Conservation (phyloP, 2,797 vertebrate genomes). For the Caiman crocodilus region DNA sequence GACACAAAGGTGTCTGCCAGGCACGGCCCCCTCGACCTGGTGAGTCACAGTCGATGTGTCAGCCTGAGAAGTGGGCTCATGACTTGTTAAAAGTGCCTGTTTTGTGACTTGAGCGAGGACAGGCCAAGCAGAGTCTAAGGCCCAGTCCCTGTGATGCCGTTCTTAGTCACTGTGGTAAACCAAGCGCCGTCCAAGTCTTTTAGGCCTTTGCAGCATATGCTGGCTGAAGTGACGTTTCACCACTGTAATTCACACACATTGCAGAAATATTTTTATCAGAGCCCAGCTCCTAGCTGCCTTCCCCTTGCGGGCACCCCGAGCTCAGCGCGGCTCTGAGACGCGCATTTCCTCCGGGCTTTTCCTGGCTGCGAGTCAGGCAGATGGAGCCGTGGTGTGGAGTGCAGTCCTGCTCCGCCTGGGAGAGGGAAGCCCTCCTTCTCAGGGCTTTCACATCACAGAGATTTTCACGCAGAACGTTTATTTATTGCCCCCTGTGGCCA, state of each 20-base stretch:
- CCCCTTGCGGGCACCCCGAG: background rate
- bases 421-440: conserved; percentile 12
- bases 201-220: background rate
- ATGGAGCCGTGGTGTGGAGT: background rate
- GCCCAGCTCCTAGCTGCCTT: background rate
- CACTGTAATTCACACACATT: background rate
- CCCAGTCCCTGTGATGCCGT: conserved; percentile 12
- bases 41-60: conserved; percentile 53
- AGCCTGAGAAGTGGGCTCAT: conserved; percentile 33
- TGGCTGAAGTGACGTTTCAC: background rate
- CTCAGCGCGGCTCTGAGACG: too few species aligned
- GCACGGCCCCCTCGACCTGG: background rate
- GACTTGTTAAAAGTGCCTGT: conserved; percentile 33
- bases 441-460: background rate
- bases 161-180: conserved; percentile 54
- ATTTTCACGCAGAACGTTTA: background rate
- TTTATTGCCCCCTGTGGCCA: too few species aligned
- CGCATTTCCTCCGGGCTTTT: background rate
- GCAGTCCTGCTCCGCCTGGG: background rate
- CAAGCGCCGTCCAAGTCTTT: background rate
- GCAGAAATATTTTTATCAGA: background rate
- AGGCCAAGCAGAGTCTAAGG: conserved; percentile 29
- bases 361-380: background rate
- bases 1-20: too few species aligned
- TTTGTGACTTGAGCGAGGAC: conserved; percentile 41